These are phyloP conservation scores for Hirundo rustica DNA, from an alignment of 2,797 vertebrate species.

Conservation along the genomic window DNA sequence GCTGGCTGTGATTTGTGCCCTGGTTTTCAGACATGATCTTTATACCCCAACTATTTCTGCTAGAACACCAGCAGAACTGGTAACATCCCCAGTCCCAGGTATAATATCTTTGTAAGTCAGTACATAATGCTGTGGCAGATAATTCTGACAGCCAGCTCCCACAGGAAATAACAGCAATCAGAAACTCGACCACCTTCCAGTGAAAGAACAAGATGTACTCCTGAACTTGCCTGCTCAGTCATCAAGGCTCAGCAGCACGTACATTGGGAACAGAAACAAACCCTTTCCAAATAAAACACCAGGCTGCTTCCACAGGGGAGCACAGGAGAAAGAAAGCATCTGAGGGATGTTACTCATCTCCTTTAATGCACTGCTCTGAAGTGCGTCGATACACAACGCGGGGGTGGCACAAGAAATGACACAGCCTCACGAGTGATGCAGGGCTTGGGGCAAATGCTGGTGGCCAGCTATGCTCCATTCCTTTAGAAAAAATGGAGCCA, in stretches of 20 bases:
- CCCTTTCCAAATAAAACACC: background rate
- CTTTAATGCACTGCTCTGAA: background rate
- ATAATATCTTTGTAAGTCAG: background rate
- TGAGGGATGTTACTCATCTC: background rate
- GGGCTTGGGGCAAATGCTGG: background rate
- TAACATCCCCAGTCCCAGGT: background rate
- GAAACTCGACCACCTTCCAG: background rate
- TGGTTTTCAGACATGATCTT: background rate
- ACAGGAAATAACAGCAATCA: background rate
- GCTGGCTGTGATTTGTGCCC: background rate
- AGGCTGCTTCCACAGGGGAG: background rate
- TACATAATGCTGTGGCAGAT: background rate
- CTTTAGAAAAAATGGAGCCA: background rate
- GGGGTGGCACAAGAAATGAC: background rate
- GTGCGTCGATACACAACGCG: rapidly evolving
- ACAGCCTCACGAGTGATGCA: background rate
- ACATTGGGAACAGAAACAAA: conserved; percentile 3
- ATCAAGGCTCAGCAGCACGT: background rate
- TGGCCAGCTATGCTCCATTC: background rate
- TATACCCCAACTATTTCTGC: background rate
- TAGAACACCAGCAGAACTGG: background rate
- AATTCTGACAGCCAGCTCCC: conserved; percentile 4
- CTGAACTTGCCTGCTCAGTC: background rate
- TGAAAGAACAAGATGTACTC: background rate
- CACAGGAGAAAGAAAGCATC: background rate